Conservation (phyloP, 2,888 invertebrate genomes). For the Meteorus colon region DNA sequence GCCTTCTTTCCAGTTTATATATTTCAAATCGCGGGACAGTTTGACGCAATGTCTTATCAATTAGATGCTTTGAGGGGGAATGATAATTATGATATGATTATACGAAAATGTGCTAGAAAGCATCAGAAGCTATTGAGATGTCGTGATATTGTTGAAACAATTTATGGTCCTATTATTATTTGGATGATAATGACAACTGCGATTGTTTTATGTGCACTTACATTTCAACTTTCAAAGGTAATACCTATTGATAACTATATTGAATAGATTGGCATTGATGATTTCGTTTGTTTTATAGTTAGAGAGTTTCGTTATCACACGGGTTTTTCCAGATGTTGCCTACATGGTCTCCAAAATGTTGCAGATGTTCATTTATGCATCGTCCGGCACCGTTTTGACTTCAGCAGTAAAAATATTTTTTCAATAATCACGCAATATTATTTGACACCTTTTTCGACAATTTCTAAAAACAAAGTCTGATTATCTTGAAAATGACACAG, state of each 20-base stretch:
- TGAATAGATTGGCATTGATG: not conserved
- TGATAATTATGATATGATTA: slow-evolving; percentile 31
- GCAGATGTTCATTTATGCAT: not conserved
- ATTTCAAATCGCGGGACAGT: slow-evolving; percentile 54
- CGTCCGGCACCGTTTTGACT: not conserved
- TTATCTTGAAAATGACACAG: too few relatives aligned
- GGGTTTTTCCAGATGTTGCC: not conserved
- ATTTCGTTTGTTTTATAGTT: not conserved
- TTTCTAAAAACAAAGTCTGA: too few relatives aligned
- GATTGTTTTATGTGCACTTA: slow-evolving; percentile 53
- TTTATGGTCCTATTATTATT: slow-evolving; percentile 55
- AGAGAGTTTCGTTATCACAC: not conserved
- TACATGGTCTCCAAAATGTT: slow-evolving; percentile 10
- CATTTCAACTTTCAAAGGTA: slow-evolving; percentile 55
- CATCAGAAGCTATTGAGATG: slow-evolving; percentile 49
- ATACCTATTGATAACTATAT: not conserved
- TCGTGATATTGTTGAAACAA: slow-evolving; percentile 45
- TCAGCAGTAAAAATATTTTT: not conserved
- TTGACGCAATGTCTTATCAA: slow-evolving; percentile 45
- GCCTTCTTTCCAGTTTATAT: slow-evolving; percentile 54
- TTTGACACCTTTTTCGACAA: not conserved
- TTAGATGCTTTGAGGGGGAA: slow-evolving; percentile 31
- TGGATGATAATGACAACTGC: slow-evolving; percentile 54
- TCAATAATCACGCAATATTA: not conserved
- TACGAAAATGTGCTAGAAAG: slow-evolving; percentile 45